Evolutionary conservation across 2,797 vertebrate genomes (phyloP).

Genomic region (Aselliscus stoliczkanus): DNA sequence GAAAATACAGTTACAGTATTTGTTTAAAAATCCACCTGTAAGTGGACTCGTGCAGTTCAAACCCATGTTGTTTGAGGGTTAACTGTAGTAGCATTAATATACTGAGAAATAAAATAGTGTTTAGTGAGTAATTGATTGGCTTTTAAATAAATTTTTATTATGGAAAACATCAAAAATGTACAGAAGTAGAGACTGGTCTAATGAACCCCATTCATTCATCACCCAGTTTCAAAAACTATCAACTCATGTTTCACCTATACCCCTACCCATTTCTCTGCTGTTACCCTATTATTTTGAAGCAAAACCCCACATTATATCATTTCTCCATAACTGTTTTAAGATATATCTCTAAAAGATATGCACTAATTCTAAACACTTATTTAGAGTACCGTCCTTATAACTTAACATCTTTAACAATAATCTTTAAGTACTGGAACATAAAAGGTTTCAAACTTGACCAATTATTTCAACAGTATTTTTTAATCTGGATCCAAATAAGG

Average conservation of each 20-base stretch:
- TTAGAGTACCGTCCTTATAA: background rate
- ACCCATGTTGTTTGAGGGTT: background rate
- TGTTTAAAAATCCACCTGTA: background rate
- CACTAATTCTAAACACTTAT: background rate
- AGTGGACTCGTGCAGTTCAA: background rate
- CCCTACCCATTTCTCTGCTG: background rate
- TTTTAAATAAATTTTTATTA: background rate
- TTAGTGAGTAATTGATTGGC: background rate
- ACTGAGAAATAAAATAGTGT: background rate
- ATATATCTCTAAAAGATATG: background rate
- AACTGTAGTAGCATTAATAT: background rate
- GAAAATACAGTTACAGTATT: background rate
- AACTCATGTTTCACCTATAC: background rate
- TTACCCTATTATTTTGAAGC: background rate
- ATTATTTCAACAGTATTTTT: background rate
- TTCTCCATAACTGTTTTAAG: background rate
- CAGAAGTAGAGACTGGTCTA: background rate
- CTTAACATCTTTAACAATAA: background rate
- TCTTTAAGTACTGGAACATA: background rate
- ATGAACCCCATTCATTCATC: background rate
- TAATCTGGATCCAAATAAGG: background rate
- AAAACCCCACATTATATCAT: background rate
- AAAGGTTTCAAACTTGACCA: background rate
- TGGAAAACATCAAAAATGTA: background rate
- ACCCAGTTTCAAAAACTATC: background rate